Percentiles rank a stretch among this genome's conserved stretches.
Conservation (phyloP, 2,888 invertebrate species). For the Eupeodes luniger region DNA sequence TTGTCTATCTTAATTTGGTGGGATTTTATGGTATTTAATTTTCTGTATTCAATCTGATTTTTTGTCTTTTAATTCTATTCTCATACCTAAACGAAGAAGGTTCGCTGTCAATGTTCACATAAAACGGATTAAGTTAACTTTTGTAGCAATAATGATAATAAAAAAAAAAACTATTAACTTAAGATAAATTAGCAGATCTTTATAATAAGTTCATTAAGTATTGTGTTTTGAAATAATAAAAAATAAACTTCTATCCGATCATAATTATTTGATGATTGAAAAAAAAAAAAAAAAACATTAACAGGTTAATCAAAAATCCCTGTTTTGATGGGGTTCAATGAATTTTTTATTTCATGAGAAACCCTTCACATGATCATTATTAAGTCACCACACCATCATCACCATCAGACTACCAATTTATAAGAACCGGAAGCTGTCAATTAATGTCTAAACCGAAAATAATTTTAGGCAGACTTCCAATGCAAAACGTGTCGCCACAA, state of each 20-base stretch:
- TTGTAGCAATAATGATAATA: background rate
- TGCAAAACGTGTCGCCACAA: constrained; percentile 48
- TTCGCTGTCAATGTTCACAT: too few species aligned
- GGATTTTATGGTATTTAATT: too few species aligned
- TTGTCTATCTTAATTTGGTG: too few species aligned
- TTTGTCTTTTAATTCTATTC: too few species aligned
- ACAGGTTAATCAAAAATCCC: background rate
- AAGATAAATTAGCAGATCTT: background rate
- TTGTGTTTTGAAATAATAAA: background rate
- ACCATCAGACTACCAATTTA: background rate
- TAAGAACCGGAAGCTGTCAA: constrained; percentile 55
- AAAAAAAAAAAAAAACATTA: background rate
- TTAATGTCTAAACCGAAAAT: constrained; percentile 23
- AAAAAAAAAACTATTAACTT: background rate
- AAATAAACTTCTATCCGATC: background rate
- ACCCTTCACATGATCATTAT: background rate
- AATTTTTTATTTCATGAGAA: constrained; percentile 14
- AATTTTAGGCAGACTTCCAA: constrained; percentile 22
- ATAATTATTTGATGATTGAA: background rate
- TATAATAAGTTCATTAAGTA: background rate
- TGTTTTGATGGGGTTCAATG: background rate
- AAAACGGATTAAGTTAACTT: background rate
- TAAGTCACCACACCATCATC: too few species aligned
- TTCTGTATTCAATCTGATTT: too few species aligned
- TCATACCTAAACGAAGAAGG: too few species aligned